Evolutionary conservation across 2,113 vertebrate species (phyloP).

Genomic region (Salvelinus alpinus): DNA sequence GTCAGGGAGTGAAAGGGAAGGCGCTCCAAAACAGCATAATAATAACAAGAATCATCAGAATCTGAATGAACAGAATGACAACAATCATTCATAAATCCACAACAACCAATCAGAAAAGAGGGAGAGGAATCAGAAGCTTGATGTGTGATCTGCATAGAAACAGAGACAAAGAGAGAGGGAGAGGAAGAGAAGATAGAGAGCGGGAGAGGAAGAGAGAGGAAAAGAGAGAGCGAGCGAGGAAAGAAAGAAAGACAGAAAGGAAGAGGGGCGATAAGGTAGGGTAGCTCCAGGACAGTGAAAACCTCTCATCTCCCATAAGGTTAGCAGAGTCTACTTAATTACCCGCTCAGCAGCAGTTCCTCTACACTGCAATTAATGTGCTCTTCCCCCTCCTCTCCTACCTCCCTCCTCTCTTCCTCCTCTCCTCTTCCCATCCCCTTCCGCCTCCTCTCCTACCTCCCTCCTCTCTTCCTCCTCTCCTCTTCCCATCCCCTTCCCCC

Average conservation of each 20-base stretch:
- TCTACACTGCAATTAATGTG: too few species aligned
- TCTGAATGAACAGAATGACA: background rate
- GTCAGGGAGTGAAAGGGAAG: too few species aligned
- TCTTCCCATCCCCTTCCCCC: too few species aligned
- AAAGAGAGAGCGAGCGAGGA: background rate
- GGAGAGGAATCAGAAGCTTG: background rate
- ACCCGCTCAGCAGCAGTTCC: too few species aligned
- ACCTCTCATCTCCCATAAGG: background rate
- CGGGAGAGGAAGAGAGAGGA: background rate
- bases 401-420: too few species aligned
- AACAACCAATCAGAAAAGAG: constrained; percentile 8
- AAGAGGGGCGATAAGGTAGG: too few species aligned
- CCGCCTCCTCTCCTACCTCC: too few species aligned
- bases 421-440: too few species aligned
- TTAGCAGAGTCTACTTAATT: background rate
- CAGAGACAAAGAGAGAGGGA: constrained; percentile 38
- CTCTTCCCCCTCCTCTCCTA: background rate
- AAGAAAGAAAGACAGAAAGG: background rate
- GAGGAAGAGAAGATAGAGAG: constrained; percentile 4
- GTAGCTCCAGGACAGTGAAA: too few species aligned
- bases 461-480: too few species aligned
- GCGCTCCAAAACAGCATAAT: too few species aligned
- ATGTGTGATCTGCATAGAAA: constrained; percentile 14
- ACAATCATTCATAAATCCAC: background rate
- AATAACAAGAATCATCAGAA: too few species aligned